Conservation (phyloP, 2,888 invertebrate genomes). For the Athrips mouffetella region DNA sequence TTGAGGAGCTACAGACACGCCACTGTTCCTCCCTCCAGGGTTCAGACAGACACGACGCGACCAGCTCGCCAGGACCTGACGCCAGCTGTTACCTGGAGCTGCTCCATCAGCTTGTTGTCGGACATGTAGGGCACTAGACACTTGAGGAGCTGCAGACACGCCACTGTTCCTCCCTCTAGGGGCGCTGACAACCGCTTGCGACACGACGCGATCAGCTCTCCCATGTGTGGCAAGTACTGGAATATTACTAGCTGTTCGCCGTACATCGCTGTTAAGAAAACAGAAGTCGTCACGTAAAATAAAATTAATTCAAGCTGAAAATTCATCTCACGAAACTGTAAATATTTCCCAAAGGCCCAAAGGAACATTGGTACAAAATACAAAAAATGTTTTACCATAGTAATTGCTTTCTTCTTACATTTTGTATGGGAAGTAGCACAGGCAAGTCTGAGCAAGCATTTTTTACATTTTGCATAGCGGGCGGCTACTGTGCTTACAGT, state of each 20-base stretch:
- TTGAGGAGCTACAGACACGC: constrained; percentile 89
- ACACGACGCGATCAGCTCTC: constrained; percentile 89
- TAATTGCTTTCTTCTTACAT: no score
- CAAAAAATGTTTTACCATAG: no score
- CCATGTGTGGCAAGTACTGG: constrained; percentile 94
- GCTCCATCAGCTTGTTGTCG: constrained; percentile 91
- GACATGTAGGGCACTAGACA: constrained; percentile 89
- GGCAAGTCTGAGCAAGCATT: no score
- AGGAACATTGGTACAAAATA: no score
- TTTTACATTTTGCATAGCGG: no score
- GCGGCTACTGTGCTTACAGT: no score
- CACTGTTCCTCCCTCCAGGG: constrained; percentile 92
- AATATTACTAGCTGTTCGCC: constrained; percentile 92
- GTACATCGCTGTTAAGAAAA: constrained; percentile 81
- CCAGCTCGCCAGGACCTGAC: not conserved
- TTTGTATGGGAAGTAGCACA: no score
- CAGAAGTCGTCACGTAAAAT: not conserved
- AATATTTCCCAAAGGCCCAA: no score
- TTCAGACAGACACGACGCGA: not conserved
- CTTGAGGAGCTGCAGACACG: constrained; percentile 88
- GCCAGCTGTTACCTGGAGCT: constrained; percentile 81
- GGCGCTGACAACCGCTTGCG: constrained; percentile 88
- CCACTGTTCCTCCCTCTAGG: constrained; percentile 92
- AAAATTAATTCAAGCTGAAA: no score
- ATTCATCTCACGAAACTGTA: no score